phyloP scores from a whole-genome alignment of 2,113 vertebrate genomes.

The Larimichthys polyactis region DNA sequence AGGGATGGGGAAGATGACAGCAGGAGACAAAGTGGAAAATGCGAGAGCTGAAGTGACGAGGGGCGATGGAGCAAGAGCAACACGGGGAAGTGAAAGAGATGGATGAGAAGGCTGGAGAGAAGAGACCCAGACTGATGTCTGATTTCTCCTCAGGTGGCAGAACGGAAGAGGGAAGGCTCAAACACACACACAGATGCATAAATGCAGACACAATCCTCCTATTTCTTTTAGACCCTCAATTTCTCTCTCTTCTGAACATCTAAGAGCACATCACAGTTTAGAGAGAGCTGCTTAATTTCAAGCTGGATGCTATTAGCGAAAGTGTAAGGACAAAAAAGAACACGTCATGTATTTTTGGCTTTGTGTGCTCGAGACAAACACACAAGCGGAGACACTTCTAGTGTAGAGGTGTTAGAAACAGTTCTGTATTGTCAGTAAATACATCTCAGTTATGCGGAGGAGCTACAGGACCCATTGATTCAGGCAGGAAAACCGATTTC shows the following conservation, averaged over 20 bases:
- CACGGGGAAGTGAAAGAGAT: conserved; percentile 24
- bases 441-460: background rate
- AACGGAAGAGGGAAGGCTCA: background rate
- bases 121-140: background rate
- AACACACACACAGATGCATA: background rate
- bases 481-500: background rate
- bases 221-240: conserved; percentile 23
- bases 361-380: conserved; percentile 7
- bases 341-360: conserved; percentile 16
- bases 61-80: conserved; percentile 28
- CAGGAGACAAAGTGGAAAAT: conserved; percentile 53
- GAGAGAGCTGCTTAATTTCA: conserved; percentile 3
- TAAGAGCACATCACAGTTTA: conserved; percentile 17
- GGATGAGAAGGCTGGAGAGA: conserved; percentile 8
- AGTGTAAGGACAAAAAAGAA: background rate
- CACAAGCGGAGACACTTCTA: background rate
- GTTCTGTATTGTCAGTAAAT: background rate
- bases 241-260: conserved; percentile 10
- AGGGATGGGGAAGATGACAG: conserved; percentile 10
- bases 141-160: conserved; percentile 25
- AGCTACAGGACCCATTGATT: background rate
- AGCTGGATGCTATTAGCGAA: background rate
- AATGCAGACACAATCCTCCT: conserved; percentile 1
- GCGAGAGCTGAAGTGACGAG: conserved; percentile 37
- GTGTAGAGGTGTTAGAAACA: background rate